These are phyloP conservation scores for Scaptomyza polygonia DNA, from an alignment of 2,888 invertebrate genomes.

Conservation along the genomic window DNA sequence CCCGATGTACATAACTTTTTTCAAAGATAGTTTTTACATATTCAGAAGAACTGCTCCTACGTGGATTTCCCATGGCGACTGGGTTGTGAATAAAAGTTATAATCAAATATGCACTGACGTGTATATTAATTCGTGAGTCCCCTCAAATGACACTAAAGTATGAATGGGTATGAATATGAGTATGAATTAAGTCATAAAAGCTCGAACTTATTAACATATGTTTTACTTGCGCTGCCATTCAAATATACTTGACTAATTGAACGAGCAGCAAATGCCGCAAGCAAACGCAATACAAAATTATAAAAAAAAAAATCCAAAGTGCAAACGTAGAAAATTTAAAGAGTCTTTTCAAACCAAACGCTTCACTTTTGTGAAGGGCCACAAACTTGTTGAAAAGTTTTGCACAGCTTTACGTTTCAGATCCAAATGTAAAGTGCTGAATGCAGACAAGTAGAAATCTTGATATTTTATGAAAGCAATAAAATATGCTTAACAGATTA, in stretches of 20 bases:
- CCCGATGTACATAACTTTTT: not conserved
- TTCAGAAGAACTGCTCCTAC: constrained; percentile 15
- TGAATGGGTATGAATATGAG: constrained; percentile 26
- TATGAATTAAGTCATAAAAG: constrained; percentile 8
- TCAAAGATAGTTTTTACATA: constrained; percentile 8
- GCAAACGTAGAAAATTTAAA: constrained; percentile 37
- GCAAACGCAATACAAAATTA: constrained; percentile 3
- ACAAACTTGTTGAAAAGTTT: constrained; percentile 54
- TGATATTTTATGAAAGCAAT: constrained; percentile 36
- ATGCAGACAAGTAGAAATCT: not conserved
- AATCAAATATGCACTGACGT: constrained; percentile 71
- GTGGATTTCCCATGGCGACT: constrained; percentile 42
- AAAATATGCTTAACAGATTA: constrained; percentile 46
- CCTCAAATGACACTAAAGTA: constrained; percentile 42
- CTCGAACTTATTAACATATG: constrained; percentile 6
- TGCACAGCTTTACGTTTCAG: constrained; percentile 25
- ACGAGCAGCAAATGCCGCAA: constrained; percentile 20
- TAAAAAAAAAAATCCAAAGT: constrained; percentile 1
- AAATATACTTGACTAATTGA: constrained; percentile 57
- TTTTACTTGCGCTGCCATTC: constrained; percentile 3
- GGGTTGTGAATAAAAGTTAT: constrained; percentile 61
- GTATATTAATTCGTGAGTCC: constrained; percentile 66
- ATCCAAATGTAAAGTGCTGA: not conserved
- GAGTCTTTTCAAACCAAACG: constrained; percentile 8
- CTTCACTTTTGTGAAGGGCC: constrained; percentile 23